A percentile compares a stretch with the other conserved stretches of the same genome.
Conservation (phyloP, 92 coral and sea anemone genomes). For the Porites rus region DNA sequence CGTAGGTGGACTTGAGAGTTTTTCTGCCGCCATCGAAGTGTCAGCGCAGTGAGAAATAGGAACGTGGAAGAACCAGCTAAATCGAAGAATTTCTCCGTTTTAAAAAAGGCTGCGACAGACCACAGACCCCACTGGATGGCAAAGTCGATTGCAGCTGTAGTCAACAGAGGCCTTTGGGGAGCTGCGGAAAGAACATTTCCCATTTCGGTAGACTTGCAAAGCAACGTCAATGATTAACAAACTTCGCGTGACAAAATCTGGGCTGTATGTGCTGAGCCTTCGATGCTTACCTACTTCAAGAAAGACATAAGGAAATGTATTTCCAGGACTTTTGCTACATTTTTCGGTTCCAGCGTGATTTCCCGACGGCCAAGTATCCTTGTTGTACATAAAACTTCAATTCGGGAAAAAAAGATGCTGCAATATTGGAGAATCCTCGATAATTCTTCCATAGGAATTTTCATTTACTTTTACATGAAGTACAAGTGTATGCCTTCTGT, state of each 20-base stretch:
- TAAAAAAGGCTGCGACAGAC: slow-evolving; percentile 65
- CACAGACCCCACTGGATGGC: slow-evolving; percentile 88
- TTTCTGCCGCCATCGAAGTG: slow-evolving; percentile 56
- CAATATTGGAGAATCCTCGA: background rate
- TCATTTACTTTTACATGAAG: background rate
- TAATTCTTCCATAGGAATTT: background rate
- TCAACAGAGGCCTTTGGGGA: slow-evolving; percentile 13
- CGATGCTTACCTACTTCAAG: too few species aligned
- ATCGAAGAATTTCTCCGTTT: slow-evolving; percentile 88
- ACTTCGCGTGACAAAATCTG: too few species aligned
- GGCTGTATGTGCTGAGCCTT: too few species aligned
- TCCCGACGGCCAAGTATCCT: too few species aligned
- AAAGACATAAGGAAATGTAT: too few species aligned
- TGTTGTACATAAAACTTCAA: too few species aligned
- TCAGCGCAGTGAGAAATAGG: slow-evolving; percentile 81
- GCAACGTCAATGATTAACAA: background rate
- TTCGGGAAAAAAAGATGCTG: too few species aligned
- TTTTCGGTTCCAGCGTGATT: too few species aligned
- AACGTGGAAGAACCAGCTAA: slow-evolving; percentile 91
- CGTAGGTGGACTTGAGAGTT: slow-evolving; percentile 68
- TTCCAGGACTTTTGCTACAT: too few species aligned
- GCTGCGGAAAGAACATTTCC: slow-evolving; percentile 22
- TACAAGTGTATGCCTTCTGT: background rate
- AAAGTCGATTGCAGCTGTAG: slow-evolving; percentile 83
- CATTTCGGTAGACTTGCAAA: background rate